Base-by-base conservation (phyloP, 2,113 vertebrate genomes). In the Pantherophis guttatus region DNA sequence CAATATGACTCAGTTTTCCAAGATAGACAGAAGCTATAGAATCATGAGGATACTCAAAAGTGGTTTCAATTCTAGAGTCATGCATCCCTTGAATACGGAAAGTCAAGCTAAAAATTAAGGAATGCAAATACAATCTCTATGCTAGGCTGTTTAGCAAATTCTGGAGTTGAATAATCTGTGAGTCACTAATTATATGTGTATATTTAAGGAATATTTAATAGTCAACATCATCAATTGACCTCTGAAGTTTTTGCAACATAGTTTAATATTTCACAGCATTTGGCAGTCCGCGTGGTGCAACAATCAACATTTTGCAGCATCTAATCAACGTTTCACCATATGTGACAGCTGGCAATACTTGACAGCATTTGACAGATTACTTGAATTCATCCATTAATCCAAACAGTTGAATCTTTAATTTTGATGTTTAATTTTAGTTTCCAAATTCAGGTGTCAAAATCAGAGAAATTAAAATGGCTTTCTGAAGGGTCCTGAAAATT, bases 271-370 rank as follows among this genome's bases (percentile, higher is more conserved):
- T 93, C 39, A 52, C 48, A 59, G 44, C n/a, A 90, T 93, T 11
- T 90, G 70, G 86, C 70, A 86, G 48, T 59, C 39, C 75, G 75
- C 55, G 62, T 29, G 29, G n/a, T 52, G 7, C 24, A 90, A 50
- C 29, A 59, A 44, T 86, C 70, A 59, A 53, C 54, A 93, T 90
- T 86, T 90, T 55, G 58, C 44, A 62, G 75, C 12, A 86, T 59
- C 88, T 48, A 53, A 85, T 93, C 88, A 93, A 62, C 39, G 11
- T 93, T 90, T 86, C 39, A 53, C 29, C 44, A 90, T 90, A 90
- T 86, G 88, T 58, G 88, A 53, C 48, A 90, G 88, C 75, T 93
- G 75, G 88, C 44, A 86, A 62, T 93, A 90, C 39, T 93, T 90
- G 55, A 59, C 57, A 53, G 88, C 15, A 53, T 62, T 48, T 90